A percentile compares a stretch with the other conserved stretches of the same genome.
phyloP scores from a whole-genome alignment of 2,113 vertebrate species.

The Sander vitreus region DNA sequence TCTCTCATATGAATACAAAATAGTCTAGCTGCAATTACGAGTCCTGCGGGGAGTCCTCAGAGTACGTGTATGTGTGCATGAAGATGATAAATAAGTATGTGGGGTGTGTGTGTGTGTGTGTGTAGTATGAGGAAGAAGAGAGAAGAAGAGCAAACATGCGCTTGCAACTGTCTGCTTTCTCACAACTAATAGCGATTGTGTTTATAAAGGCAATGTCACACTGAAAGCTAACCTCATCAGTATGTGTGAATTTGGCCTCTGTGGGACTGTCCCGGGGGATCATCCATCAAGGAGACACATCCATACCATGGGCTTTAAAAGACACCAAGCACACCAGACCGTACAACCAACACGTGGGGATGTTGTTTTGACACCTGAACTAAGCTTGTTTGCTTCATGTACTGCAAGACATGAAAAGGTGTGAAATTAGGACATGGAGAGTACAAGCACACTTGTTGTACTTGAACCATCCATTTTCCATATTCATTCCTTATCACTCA shows the following conservation, averaged over 20 bases:
- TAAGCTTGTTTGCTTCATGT: constrained; percentile 1
- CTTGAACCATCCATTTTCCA: not conserved
- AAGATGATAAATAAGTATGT: constrained; percentile 65
- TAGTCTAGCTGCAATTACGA: constrained; percentile 67
- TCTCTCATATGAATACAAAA: constrained; percentile 74
- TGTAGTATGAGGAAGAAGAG: constrained; percentile 4
- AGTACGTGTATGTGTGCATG: constrained; percentile 55
- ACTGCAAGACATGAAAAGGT: constrained; percentile 38
- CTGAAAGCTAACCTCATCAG: constrained; percentile 27
- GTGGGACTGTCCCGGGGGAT: constrained; percentile 50
- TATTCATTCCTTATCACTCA: not conserved
- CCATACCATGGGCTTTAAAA: constrained; percentile 23
- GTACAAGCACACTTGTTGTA: not conserved
- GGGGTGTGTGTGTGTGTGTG: constrained; percentile 11
- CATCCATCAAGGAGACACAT: constrained; percentile 41
- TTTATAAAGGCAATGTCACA: constrained; percentile 24
- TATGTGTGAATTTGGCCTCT: constrained; percentile 40
- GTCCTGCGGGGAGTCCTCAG: constrained; percentile 66
- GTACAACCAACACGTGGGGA: not conserved
- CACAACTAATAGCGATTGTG: constrained; percentile 47
- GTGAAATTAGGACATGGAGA: constrained; percentile 1
- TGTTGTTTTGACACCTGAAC: constrained; percentile 13
- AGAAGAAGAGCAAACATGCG: constrained; percentile 16
- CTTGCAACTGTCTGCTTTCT: constrained; percentile 23
- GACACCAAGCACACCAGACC: not conserved